Conservation (phyloP, 2,888 invertebrate genomes). For the Epinotia ramella region DNA sequence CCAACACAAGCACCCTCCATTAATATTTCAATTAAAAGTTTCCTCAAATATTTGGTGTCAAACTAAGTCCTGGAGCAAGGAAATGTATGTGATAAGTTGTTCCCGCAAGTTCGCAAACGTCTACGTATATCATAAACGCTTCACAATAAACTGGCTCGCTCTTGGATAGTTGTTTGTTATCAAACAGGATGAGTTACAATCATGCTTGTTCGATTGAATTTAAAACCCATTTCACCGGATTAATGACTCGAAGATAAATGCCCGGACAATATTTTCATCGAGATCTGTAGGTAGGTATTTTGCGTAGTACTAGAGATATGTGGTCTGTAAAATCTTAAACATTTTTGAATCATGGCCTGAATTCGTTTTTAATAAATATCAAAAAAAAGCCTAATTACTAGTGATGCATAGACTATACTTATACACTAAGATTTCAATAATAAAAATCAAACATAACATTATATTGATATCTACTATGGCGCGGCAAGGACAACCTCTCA, state of each 20-base stretch:
- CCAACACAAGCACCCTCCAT: constrained; percentile 45
- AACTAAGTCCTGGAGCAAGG: constrained; percentile 55
- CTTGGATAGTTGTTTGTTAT: constrained; percentile 33
- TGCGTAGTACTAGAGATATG: neutral
- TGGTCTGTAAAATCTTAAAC: too few relatives aligned
- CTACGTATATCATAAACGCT: constrained; percentile 38
- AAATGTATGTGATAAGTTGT: constrained; percentile 55
- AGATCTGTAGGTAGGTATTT: neutral
- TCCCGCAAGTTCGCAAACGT: constrained; percentile 53
- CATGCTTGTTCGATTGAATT: constrained; percentile 38
- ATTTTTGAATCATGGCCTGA: too few relatives aligned
- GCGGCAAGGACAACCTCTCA: too few relatives aligned
- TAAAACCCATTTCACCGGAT: constrained; percentile 28
- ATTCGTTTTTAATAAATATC: too few relatives aligned
- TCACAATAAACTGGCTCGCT: constrained; percentile 28
- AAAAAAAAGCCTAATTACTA: too few relatives aligned
- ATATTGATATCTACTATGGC: too few relatives aligned
- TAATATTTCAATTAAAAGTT: constrained; percentile 65
- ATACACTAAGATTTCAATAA: too few relatives aligned
- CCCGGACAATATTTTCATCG: neutral
- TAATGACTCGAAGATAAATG: constrained; percentile 21
- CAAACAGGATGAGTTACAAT: constrained; percentile 27
- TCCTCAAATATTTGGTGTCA: constrained; percentile 57
- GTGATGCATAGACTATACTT: too few relatives aligned
- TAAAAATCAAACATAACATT: too few relatives aligned